Conservation (phyloP, 2,888 invertebrate genomes). For the Lasiommata megera region DNA sequence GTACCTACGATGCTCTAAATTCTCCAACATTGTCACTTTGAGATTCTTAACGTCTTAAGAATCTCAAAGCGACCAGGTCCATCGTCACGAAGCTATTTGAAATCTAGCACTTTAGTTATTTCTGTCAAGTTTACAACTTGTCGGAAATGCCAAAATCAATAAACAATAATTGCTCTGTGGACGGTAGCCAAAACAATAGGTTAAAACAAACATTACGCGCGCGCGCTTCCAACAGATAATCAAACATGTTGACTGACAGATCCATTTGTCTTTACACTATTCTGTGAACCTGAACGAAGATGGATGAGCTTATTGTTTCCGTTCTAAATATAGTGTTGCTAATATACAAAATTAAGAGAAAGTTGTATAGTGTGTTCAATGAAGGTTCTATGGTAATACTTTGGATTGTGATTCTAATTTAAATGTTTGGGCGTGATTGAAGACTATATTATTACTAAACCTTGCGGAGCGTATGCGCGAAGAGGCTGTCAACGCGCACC, state of each 20-base stretch:
- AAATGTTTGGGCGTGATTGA: too few species aligned
- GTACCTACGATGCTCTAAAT: too few species aligned
- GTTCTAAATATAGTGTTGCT: slow-evolving; percentile 1
- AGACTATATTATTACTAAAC: too few species aligned
- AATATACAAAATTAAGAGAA: not conserved
- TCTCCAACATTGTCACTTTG: too few species aligned
- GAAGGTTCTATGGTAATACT: not conserved
- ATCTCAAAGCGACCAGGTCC: too few species aligned
- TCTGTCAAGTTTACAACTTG: not conserved
- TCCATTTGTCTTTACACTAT: slow-evolving; percentile 18
- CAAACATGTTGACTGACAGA: slow-evolving; percentile 20
- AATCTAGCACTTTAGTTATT: not conserved
- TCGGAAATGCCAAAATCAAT: not conserved
- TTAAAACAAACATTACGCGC: not conserved
- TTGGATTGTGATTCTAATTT: too few species aligned
- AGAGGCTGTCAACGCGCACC: too few species aligned
- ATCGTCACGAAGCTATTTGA: not conserved
- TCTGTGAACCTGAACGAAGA: slow-evolving; percentile 2
- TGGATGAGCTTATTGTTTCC: slow-evolving; percentile 8
- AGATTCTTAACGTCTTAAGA: too few species aligned
- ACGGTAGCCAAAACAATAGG: slow-evolving; percentile 3
- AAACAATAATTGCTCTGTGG: not conserved
- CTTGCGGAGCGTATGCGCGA: too few species aligned
- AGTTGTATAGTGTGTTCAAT: not conserved
- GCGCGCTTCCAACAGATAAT: slow-evolving; percentile 17